Evolutionary conservation across 2,113 vertebrate genomes (phyloP), one percentile per base, ranked within the genome.

Genomic region (Tyto alba): DNA sequence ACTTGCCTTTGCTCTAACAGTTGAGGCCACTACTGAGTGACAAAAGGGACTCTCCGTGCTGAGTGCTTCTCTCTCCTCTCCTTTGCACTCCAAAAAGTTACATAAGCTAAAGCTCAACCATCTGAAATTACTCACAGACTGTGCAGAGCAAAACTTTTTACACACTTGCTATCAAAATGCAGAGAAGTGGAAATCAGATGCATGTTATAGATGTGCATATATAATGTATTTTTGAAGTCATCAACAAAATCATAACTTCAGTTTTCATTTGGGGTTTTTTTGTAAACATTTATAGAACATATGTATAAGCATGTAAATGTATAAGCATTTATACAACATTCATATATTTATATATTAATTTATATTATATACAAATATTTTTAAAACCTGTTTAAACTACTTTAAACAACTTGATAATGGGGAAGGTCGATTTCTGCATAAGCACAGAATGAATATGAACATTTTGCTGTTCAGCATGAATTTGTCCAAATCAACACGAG

Each of bases 171-270:
- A 88, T 79, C 34, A 89, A 92, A 91, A 83, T 81, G 80, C 86
- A 88, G 45, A 83, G 36, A 93, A 85, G 19, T 84, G 36, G 82
- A 94, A 97, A 92, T 40, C 45, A 95, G 77, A 91, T 68, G 9
- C 10, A 21, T 41, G 47, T 36, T 60, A 32, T 1, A 55, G 20
- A 63, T 34, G 38, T 4, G 4, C 25, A 64, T 4, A 8, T 12
- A 36, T 6, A 52, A 23, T 7, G 6, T 27, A 23, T 38, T 43
- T 68, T 45, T 36, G 2, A 92, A 78, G 29, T 23, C 15, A 73
- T 60, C 41, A 41, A 30, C n/a, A 55, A 74, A 80, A 52, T 8
- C 5, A 16, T 50, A 19, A 77, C 25, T 67, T 43, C 18, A 52
- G 11, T 47, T 92, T 71, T 72, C 17, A 71, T 64, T 41, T 20